These are phyloP conservation scores for Pterophyllum scalare DNA, from an alignment of 2,113 vertebrate genomes.

Conservation along the genomic window DNA sequence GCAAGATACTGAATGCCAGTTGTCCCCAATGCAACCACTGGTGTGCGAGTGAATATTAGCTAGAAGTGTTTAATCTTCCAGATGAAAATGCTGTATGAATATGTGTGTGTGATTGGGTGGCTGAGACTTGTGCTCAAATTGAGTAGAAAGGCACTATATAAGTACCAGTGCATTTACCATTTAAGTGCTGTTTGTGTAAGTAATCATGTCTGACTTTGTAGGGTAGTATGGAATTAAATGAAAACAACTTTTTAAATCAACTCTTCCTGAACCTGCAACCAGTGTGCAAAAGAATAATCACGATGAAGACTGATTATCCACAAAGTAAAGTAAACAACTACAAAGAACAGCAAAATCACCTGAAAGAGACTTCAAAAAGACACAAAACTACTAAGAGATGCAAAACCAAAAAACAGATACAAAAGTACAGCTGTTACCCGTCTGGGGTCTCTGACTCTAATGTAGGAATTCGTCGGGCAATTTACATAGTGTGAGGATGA, in stretches of 20 bases:
- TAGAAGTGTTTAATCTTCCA: not conserved
- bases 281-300: not conserved
- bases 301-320: not conserved
- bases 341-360: not conserved
- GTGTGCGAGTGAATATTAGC: too few species aligned
- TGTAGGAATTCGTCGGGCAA: too few species aligned
- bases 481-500: not conserved
- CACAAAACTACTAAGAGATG: not conserved
- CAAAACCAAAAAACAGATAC: too few species aligned
- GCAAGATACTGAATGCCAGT: not conserved
- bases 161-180: not conserved
- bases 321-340: not conserved
- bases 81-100: not conserved
- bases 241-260: not conserved
- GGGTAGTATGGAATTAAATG: not conserved
- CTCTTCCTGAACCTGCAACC: not conserved
- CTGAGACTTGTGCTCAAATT: not conserved
- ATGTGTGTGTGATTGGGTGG: not conserved
- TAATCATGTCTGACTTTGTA: not conserved
- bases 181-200: not conserved
- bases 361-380: not conserved
- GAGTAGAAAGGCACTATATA: not conserved
- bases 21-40: not conserved
- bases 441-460: too few species aligned
- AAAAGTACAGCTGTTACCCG: too few species aligned